Evolutionary conservation across 2,113 vertebrate genomes (phyloP).

Genomic region (Shinisaurus crocodilurus): DNA sequence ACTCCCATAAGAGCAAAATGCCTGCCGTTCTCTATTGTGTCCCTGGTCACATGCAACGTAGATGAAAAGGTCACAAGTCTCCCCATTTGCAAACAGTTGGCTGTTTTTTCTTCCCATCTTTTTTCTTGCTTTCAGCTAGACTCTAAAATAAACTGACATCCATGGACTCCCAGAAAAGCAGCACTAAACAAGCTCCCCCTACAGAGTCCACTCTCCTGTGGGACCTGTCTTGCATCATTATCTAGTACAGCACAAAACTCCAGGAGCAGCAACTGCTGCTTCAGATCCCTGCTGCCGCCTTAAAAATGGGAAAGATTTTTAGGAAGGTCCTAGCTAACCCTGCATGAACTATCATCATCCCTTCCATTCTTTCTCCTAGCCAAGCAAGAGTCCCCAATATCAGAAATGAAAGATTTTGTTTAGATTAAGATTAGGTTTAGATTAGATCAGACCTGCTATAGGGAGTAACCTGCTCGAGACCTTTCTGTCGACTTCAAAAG

Average conservation of each 20-base stretch:
- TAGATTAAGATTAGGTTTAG: neutral
- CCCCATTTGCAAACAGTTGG: neutral
- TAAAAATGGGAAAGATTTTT: neutral
- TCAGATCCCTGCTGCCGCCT: neutral
- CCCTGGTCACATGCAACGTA: neutral
- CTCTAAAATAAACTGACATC: constrained; percentile 13
- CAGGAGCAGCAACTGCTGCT: neutral
- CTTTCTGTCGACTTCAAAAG: neutral
- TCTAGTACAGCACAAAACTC: neutral
- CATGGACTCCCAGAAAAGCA: constrained; percentile 14
- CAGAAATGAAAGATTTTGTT: accelerated
- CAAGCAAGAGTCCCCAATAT: neutral
- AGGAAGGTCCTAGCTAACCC: neutral
- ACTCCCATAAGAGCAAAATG: neutral
- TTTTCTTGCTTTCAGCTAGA: constrained; percentile 29
- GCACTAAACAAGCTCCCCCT: constrained; percentile 36
- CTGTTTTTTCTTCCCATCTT: neutral
- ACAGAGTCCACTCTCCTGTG: neutral
- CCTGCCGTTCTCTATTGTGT: neutral
- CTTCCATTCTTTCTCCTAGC: accelerated
- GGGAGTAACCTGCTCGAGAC: neutral
- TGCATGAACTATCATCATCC: neutral
- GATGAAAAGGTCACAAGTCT: neutral
- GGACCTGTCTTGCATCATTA: constrained; percentile 7
- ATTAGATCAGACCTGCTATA: neutral